Conservation (phyloP, 1,140 invertebrate genomes). For the Nylanderia fulva region DNA sequence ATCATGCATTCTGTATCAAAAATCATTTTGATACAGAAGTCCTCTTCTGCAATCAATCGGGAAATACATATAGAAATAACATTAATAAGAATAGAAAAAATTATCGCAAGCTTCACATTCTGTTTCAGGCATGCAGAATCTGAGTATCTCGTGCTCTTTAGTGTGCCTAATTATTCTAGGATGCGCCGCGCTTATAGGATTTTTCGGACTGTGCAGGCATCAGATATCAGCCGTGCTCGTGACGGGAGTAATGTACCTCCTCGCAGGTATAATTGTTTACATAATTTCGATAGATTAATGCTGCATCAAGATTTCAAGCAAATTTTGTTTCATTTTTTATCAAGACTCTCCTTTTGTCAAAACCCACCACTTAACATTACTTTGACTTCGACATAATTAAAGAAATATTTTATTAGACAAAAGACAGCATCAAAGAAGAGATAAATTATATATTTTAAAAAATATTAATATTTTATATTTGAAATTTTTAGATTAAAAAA, state of each 20-base stretch:
- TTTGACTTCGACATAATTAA: too few species aligned
- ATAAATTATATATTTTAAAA: too few species aligned
- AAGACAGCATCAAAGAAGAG: too few species aligned
- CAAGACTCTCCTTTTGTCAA: too few species aligned
- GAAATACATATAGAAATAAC: not conserved
- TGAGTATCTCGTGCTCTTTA: constrained; percentile 95
- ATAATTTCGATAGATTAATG: not conserved
- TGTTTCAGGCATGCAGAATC: constrained; percentile 94
- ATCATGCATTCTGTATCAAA: too few species aligned
- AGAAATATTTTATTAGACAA: too few species aligned
- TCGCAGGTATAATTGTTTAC: constrained; percentile 90
- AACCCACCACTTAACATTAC: too few species aligned
- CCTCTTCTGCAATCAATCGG: not conserved
- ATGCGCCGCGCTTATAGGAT: constrained; percentile 92
- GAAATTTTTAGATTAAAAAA: not conserved
- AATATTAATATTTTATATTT: too few species aligned
- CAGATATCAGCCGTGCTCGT: constrained; percentile 96
- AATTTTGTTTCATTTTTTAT: not conserved
- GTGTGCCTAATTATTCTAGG: constrained; percentile 95
- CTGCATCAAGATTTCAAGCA: not conserved
- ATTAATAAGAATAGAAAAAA: not conserved
- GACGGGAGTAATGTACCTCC: constrained; percentile 96
- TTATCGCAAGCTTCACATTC: not conserved
- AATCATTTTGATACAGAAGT: not conserved
- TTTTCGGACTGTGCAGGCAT: constrained; percentile 93